phyloP scores from a whole-genome alignment of 2,888 invertebrate species.

The Ophonus ardosiacus region DNA sequence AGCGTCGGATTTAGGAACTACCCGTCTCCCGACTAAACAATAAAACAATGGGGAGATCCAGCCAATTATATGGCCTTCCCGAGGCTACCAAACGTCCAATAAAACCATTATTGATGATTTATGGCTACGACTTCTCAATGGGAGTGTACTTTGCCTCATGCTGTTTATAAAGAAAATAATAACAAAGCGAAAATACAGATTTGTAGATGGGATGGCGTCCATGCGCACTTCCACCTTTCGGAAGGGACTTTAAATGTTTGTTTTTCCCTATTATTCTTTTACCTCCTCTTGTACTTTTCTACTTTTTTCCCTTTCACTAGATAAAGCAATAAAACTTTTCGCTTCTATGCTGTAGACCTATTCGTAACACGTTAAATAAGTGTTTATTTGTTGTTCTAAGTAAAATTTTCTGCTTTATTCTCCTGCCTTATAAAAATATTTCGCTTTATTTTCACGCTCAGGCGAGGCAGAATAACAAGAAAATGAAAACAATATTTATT shows the following conservation, averaged over 20 bases:
- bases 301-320: constrained; percentile 56
- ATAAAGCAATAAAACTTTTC: constrained; percentile 63
- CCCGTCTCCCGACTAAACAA: constrained; percentile 39
- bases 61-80: constrained; percentile 59
- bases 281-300: constrained; percentile 49
- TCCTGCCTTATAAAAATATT: constrained; percentile 22
- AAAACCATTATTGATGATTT: constrained; percentile 63
- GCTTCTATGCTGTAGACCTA: constrained; percentile 40
- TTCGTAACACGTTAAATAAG: constrained; percentile 56
- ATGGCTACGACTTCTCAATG: constrained; percentile 55
- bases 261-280: constrained; percentile 59
- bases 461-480: background rate
- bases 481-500: background rate
- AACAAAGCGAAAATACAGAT: constrained; percentile 63
- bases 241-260: constrained; percentile 52
- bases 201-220: constrained; percentile 49
- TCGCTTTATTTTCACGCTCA: constrained; percentile 1
- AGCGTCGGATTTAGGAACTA: constrained; percentile 32
- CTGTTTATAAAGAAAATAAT: constrained; percentile 63
- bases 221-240: constrained; percentile 53
- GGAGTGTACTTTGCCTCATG: constrained; percentile 45
- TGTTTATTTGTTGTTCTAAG: constrained; percentile 57
- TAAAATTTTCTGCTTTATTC: constrained; percentile 30
- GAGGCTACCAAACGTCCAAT: constrained; percentile 54
- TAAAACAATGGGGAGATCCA: constrained; percentile 58